A percentile compares a stretch with the other conserved stretches of the same genome.
Conservation (phyloP, 2,888 invertebrate species). For the Rhingia campestris region DNA sequence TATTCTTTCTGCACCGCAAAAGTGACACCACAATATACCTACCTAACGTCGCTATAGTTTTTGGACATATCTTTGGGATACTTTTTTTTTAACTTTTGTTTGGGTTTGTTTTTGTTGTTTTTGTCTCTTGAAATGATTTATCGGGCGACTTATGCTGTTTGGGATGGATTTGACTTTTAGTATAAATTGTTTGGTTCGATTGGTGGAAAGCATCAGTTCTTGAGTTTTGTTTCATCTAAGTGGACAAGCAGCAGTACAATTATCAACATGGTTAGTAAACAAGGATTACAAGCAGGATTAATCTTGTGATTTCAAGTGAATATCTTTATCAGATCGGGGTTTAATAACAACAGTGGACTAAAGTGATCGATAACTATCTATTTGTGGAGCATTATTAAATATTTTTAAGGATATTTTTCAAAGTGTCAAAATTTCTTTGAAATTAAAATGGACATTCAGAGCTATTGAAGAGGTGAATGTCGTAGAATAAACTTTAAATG, state of each 20-base stretch:
- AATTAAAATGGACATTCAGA: not conserved
- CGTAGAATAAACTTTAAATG: not conserved
- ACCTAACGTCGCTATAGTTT: too few relatives aligned
- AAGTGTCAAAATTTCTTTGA: not conserved
- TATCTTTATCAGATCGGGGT: not conserved
- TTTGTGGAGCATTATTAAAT: not conserved
- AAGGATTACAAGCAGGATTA: constrained; percentile 4
- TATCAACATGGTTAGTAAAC: constrained; percentile 51
- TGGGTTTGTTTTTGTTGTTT: not conserved
- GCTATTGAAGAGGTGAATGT: not conserved
- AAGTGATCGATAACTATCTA: not conserved
- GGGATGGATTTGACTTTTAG: constrained; percentile 72
- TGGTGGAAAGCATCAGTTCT: constrained; percentile 81
- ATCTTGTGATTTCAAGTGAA: constrained; percentile 1
- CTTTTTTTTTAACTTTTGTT: too few relatives aligned
- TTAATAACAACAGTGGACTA: too few relatives aligned
- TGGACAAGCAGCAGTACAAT: constrained; percentile 64
- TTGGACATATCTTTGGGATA: too few relatives aligned
- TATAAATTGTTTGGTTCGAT: constrained; percentile 80
- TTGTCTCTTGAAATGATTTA: constrained; percentile 27
- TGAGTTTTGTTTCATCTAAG: constrained; percentile 79
- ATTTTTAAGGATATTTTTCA: not conserved
- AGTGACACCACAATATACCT: too few relatives aligned
- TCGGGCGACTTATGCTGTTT: constrained; percentile 2
- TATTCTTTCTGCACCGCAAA: too few relatives aligned